Percentiles rank a stretch among this genome's conserved stretches.
Evolutionary conservation across 64 coral and sea anemone species (phyloP).

Genomic region (Montipora capricornis): DNA sequence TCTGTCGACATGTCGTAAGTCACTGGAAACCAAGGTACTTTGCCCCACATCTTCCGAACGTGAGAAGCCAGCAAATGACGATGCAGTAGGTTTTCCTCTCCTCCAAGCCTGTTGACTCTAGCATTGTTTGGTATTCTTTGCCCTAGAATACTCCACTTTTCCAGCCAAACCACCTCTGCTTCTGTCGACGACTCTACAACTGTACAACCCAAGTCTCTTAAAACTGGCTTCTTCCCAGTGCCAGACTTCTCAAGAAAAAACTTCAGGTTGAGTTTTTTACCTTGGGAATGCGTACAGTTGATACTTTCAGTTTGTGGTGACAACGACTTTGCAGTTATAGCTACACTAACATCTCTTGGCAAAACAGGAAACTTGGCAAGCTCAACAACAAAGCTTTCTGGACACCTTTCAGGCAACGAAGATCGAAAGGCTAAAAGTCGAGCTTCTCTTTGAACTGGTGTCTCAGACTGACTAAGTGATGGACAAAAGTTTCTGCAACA

Average conservation of each 20-base stretch:
- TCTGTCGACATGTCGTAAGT: slow-evolving; percentile 67
- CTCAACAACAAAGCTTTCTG: slow-evolving; percentile 68
- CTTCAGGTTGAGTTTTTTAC: slow-evolving; percentile 53
- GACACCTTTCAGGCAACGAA: slow-evolving; percentile 57
- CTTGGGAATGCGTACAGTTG: neutral
- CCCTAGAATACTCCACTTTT: slow-evolving; percentile 9
- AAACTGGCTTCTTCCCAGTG: slow-evolving; percentile 19
- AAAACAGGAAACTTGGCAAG: slow-evolving; percentile 3
- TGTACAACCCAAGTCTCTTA: slow-evolving; percentile 78
- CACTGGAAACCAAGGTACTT: slow-evolving; percentile 76
- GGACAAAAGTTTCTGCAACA: slow-evolving; percentile 85
- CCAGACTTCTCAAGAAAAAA: slow-evolving; percentile 68
- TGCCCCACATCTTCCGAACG: slow-evolving; percentile 58
- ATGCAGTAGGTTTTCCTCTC: slow-evolving; percentile 75
- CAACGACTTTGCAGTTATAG: slow-evolving; percentile 5
- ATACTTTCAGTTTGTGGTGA: neutral
- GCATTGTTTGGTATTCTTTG: slow-evolving; percentile 7
- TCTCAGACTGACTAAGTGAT: slow-evolving; percentile 51
- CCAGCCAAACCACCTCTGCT: slow-evolving; percentile 81
- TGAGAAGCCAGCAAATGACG: slow-evolving; percentile 56
- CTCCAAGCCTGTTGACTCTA: slow-evolving; percentile 63
- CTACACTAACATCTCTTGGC: slow-evolving; percentile 10
- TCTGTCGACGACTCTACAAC: slow-evolving; percentile 55
- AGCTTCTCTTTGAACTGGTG: slow-evolving; percentile 67
- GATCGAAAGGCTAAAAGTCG: slow-evolving; percentile 63